Percentiles rank a stretch among this genome's conserved stretches.
These are phyloP conservation scores for Adrianichthys oophorus DNA, from an alignment of 2,797 vertebrate species.

Conservation along the genomic window DNA sequence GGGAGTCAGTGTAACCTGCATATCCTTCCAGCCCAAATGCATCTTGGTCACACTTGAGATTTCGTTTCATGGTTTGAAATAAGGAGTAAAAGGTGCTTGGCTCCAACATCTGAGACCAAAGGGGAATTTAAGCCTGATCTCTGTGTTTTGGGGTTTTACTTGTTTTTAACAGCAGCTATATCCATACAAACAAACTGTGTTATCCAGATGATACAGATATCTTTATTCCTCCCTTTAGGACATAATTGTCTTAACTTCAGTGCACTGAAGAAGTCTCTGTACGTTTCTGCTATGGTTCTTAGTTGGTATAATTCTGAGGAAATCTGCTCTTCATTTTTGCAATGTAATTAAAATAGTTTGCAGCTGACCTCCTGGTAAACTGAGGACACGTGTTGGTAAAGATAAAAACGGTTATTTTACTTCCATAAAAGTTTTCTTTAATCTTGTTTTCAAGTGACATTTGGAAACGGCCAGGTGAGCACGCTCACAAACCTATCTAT, in stretches of 20 bases:
- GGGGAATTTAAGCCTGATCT: slow-evolving; percentile 64
- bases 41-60: slow-evolving; percentile 26
- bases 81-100: slow-evolving; percentile 30
- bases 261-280: slow-evolving; percentile 29
- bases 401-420: neutral
- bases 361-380: slow-evolving; percentile 2
- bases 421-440: neutral
- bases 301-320: slow-evolving; percentile 37
- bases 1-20: slow-evolving; percentile 47
- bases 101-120: slow-evolving; percentile 40
- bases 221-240: slow-evolving; percentile 1
- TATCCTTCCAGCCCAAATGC: slow-evolving; percentile 31
- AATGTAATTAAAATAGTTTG: neutral
- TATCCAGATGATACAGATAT: no score
- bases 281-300: slow-evolving; percentile 31
- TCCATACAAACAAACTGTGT: no score
- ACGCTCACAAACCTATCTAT: neutral
- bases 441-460: no score
- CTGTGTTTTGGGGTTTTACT: neutral
- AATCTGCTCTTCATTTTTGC: slow-evolving; percentile 22
- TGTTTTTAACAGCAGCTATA: no score
- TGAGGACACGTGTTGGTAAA: neutral
- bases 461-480: neutral
- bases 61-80: slow-evolving; percentile 4
- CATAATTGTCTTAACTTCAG: slow-evolving; percentile 12